phyloP scores from a whole-genome alignment of 92 coral and sea anemone species.

The Actinernus sp. region DNA sequence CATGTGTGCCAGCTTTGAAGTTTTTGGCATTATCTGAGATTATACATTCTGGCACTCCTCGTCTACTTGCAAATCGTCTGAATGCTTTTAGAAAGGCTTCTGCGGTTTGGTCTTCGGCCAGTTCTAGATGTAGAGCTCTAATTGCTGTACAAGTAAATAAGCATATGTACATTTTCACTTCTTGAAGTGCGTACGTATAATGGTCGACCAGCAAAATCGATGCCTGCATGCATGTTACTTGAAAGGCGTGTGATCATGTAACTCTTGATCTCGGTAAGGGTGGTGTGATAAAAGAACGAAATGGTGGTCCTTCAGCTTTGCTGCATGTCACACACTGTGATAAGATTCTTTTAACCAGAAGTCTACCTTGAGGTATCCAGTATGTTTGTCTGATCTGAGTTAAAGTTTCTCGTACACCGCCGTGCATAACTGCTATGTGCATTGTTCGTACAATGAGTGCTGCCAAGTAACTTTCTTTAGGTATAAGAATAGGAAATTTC shows the following conservation, averaged over 20 bases:
- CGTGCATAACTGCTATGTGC: neutral
- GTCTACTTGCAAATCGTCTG: slow-evolving; percentile 15
- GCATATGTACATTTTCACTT: slow-evolving; percentile 19
- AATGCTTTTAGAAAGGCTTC: slow-evolving; percentile 29
- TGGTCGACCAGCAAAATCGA: slow-evolving; percentile 61
- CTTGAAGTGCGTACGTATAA: slow-evolving; percentile 6
- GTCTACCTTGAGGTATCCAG: no score
- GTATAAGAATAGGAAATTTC: slow-evolving; percentile 45
- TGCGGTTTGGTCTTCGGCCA: no score
- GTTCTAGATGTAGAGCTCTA: no score
- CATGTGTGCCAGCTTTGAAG: slow-evolving; percentile 38
- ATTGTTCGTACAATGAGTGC: slow-evolving; percentile 25
- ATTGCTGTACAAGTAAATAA: slow-evolving; percentile 24
- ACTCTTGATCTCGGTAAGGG: slow-evolving; percentile 45
- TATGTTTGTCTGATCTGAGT: no score
- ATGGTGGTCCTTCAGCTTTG: no score
- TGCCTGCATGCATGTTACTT: no score
- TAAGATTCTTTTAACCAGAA: slow-evolving; percentile 19
- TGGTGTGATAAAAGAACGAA: slow-evolving; percentile 25
- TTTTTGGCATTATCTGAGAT: slow-evolving; percentile 29
- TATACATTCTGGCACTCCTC: slow-evolving; percentile 31
- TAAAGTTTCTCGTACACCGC: no score
- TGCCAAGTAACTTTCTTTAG: slow-evolving; percentile 27
- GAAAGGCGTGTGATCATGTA: no score
- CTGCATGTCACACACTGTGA: no score